phyloP scores from a whole-genome alignment of 2,888 invertebrate genomes.

The Eutolmus rufibarbis region DNA sequence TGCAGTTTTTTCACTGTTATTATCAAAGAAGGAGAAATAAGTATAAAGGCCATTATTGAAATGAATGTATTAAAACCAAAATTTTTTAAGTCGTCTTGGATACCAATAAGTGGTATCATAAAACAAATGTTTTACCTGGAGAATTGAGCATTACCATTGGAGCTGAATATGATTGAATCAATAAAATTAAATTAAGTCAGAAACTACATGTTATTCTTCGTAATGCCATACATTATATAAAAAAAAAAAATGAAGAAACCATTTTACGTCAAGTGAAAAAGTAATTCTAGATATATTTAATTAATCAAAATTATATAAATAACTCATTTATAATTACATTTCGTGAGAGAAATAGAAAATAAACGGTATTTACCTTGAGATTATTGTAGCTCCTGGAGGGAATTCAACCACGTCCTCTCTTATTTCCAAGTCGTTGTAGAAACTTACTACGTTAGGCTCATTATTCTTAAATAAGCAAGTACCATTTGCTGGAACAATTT shows the following conservation, averaged over 20 bases:
- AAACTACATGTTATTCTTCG: no score
- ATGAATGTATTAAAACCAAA: not conserved
- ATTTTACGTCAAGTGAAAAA: not conserved
- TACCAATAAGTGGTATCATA: conserved; percentile 96
- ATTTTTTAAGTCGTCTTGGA: conserved; percentile 82
- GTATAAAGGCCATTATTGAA: conserved; percentile 64
- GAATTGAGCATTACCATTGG: conserved; percentile 96
- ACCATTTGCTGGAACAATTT: conserved; percentile 67
- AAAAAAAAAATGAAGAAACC: no score
- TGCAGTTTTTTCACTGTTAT: conserved; percentile 69
- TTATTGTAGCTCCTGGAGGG: conserved; percentile 74
- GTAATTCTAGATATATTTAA: not conserved
- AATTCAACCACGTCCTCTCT: conserved; percentile 80
- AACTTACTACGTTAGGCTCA: conserved; percentile 81
- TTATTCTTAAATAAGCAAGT: conserved; percentile 80
- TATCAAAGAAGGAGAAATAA: conserved; percentile 88
- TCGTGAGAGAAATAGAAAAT: not conserved
- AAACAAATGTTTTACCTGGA: conserved; percentile 83
- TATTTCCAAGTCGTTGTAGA: conserved; percentile 80
- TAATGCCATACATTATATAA: no score
- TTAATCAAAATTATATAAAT: not conserved
- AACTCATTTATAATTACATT: not conserved
- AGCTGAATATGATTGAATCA: conserved; percentile 77
- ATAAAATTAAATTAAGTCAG: no score
- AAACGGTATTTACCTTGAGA: conserved; percentile 65